Evolutionary conservation across 1,140 invertebrate species (phyloP).

Genomic region (Magallana ariakensis): DNA sequence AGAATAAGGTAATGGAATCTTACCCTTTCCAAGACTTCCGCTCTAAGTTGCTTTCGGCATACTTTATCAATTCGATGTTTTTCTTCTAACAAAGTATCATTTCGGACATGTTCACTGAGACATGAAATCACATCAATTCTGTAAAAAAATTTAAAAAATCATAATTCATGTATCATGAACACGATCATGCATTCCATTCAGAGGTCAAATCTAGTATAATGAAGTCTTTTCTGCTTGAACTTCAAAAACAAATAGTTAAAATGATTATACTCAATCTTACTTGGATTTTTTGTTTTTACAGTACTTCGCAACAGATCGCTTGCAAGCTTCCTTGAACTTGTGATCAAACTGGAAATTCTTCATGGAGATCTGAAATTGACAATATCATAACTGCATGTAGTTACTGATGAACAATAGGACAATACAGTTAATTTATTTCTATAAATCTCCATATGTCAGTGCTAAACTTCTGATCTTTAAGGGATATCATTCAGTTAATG

Average conservation of each 20-base stretch:
- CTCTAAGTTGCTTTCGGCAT: conserved; percentile 90
- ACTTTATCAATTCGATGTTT: conserved; percentile 88
- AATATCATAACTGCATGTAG: not conserved
- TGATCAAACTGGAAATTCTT: conserved; percentile 97
- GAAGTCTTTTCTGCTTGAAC: no score
- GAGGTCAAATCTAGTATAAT: not conserved
- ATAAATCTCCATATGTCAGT: no score
- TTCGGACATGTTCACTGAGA: conserved; percentile 92
- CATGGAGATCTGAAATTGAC: conserved; percentile 86
- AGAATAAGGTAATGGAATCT: conserved; percentile 45
- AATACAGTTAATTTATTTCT: no score
- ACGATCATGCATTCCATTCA: not conserved
- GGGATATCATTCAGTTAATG: no score
- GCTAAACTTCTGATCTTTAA: no score
- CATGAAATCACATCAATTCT: conserved; percentile 93
- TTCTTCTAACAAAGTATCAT: conserved; percentile 87
- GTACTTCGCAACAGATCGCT: conserved; percentile 88
- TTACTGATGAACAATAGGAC: no score
- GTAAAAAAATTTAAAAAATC: conserved; percentile 57
- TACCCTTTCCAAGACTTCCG: conserved; percentile 90
- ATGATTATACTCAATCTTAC: conserved; percentile 69
- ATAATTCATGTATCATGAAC: not conserved
- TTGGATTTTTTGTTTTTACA: conserved; percentile 83
- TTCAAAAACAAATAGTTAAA: no score
- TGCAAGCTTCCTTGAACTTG: conserved; percentile 97